These are phyloP conservation scores for Luscinia megarhynchos DNA, from an alignment of 2,797 vertebrate species.

Conservation along the genomic window DNA sequence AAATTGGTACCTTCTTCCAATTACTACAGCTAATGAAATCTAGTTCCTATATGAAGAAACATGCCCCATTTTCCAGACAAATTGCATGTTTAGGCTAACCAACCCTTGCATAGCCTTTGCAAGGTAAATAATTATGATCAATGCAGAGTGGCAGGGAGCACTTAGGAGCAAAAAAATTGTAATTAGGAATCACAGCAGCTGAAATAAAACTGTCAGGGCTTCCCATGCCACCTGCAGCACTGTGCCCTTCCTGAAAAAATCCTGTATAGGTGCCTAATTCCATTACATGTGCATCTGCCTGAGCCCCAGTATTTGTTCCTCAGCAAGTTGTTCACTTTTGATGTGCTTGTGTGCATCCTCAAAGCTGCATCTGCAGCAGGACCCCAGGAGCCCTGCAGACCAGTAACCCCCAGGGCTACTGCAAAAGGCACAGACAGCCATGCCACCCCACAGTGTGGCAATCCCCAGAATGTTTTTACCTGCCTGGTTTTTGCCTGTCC, in stretches of 20 bases:
- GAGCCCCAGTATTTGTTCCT: not conserved
- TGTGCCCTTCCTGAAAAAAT: not conserved
- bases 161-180: not conserved
- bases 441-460: fast-evolving
- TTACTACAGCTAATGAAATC: not conserved
- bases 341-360: not conserved
- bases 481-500: not conserved
- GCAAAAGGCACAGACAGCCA: not conserved
- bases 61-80: not conserved
- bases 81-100: not conserved
- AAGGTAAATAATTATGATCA: not conserved
- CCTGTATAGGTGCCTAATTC: not conserved
- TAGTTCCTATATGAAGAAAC: not conserved
- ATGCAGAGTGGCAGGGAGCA: not conserved
- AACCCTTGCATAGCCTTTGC: not conserved
- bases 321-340: not conserved
- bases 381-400: fast-evolving
- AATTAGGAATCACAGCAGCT: not conserved
- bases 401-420: not conserved
- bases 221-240: not conserved
- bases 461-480: not conserved
- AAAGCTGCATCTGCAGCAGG: not conserved
- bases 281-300: fast-evolving
- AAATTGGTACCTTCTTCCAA: not conserved
- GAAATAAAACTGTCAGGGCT: not conserved